phyloP scores from a whole-genome alignment of 1,140 invertebrate genomes.

The Trichogramma pretiosum region DNA sequence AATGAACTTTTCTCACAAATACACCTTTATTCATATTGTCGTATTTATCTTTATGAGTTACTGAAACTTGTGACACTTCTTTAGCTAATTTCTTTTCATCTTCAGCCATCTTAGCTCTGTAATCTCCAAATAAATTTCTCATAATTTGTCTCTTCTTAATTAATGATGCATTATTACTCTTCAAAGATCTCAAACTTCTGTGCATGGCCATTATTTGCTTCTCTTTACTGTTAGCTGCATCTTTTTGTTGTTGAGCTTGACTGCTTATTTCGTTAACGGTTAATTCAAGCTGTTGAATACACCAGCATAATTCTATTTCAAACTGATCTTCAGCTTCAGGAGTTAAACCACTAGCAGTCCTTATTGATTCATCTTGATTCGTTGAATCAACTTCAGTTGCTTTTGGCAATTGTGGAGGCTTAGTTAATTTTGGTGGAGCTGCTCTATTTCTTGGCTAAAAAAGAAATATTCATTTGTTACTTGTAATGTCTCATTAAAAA shows the following conservation, averaged over 20 bases:
- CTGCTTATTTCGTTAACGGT: conserved; percentile 52
- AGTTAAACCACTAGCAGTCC: conserved; percentile 28
- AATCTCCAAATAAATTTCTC: conserved; percentile 64
- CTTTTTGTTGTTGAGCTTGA: too few species aligned
- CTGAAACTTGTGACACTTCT: too few species aligned
- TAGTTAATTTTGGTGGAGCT: conserved; percentile 13
- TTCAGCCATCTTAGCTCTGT: conserved; percentile 62
- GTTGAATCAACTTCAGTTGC: too few species aligned
- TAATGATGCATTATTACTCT: conserved; percentile 55
- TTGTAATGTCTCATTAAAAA: neutral
- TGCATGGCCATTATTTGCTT: conserved; percentile 54
- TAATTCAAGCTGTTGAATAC: conserved; percentile 60
- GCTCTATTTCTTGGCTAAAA: conserved; percentile 21
- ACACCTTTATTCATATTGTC: conserved; percentile 50
- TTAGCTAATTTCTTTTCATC: conserved; percentile 58
- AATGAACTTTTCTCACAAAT: conserved; percentile 48
- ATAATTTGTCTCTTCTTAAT: conserved; percentile 65
- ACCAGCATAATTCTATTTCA: conserved; percentile 67
- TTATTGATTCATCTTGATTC: too few species aligned
- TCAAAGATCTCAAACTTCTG: conserved; percentile 57
- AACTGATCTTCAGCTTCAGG: conserved; percentile 55
- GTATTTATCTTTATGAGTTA: too few species aligned
- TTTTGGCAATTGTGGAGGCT: neutral
- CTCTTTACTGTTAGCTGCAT: too few species aligned
- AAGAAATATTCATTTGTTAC: conserved; percentile 2